Evolutionary conservation across 1,140 invertebrate genomes (phyloP), one percentile per base, ranked within the genome.

Genomic region (Drosophila ironensis): DNA sequence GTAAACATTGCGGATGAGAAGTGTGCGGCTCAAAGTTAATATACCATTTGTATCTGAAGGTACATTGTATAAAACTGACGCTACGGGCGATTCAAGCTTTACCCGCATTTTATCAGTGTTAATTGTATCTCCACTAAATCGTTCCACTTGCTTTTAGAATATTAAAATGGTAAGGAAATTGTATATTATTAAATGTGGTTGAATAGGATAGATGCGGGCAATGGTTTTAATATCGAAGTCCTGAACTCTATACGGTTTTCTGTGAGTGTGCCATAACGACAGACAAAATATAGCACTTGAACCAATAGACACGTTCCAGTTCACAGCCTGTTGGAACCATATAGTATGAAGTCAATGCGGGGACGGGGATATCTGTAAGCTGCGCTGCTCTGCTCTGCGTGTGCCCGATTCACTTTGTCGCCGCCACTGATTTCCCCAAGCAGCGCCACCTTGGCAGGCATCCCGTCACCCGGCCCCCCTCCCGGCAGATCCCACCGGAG

Each of bases 361-460:
- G 17, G 47, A 38, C 38, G 22, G 17, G 16, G 33, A 57, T 57
- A 42, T 24, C 17, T 22, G 38, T 66, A 20, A 11, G 38, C 3
- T 12, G 9, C 11, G 45, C 11, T 24, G 45, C 14, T 37, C 11
- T 24, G 45, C 14, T 37, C 66, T 71, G 41, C 47, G 41, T 57
- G 28, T 40, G 45, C 45, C 28, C 41, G 46, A 84, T 73, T 70
- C 54, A 66, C 54, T 78, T 61, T 78, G 64, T 53, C 35, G 47
- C 69, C 27, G 57, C 30, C 47, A 44, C 37, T 82, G 73, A 82
- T 84, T 82, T 82, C 78, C 78, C 78, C 78, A 82, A 78, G 73
- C 78, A 78, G 46, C 42, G 9, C 14, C 19, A 9, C 19, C 22
- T 14, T 53, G 22, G 22, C 17, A 28, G 22, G 33, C 17, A 22